Base-by-base conservation (phyloP, 2,113 vertebrate species). In the Pseudonaja textilis region DNA sequence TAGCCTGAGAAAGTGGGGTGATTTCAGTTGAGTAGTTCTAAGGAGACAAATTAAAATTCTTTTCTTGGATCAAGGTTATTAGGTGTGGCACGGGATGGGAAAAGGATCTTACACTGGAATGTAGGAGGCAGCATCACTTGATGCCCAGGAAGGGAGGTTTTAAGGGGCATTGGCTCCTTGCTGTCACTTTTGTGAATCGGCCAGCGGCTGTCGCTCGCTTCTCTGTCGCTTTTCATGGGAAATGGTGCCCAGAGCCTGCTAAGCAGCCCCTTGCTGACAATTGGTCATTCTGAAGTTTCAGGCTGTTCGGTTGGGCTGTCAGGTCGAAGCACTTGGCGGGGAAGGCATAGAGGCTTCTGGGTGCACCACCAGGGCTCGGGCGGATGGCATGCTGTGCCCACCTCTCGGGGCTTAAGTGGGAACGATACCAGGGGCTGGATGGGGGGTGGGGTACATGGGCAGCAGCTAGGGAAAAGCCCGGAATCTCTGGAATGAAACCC, bases 261-360 rank as follows among this genome's bases (percentile, higher is more conserved):
- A 94, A 95, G 95, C 97, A 96, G 96, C 97, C 92, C 16, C 88
- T 96, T 4, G 42, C 96, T 97, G 96, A 97, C 98, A 97, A 95
- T 96, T 95, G 95, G 97, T 95, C 94, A 95, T 95, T 97, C 97
- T 98, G 97, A 97, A 97, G 96, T 98, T 98, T 98, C 98, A 95
- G 95, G 96, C 95, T 97, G 95, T 98, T 97, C 97, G 97, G 93
- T 96, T 94, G 94, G 94, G 92, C 98, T 98, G 97, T 97, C 97
- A 95, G 96, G 96, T 97, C 96, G 96, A 34, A 97, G 98, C 97
- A 97, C 98, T 97, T 98, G 97, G 0, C 0, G 98, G 96, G 97
- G 91, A 96, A 95, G 87, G 94, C 96, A 94, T 93, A 86, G 93
- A 94, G 94, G 96, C 97, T 96, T 96, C 97, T 96, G 97, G 96